Evolutionary conservation across 1,140 invertebrate genomes (phyloP).

Genomic region (Drosophila auraria): DNA sequence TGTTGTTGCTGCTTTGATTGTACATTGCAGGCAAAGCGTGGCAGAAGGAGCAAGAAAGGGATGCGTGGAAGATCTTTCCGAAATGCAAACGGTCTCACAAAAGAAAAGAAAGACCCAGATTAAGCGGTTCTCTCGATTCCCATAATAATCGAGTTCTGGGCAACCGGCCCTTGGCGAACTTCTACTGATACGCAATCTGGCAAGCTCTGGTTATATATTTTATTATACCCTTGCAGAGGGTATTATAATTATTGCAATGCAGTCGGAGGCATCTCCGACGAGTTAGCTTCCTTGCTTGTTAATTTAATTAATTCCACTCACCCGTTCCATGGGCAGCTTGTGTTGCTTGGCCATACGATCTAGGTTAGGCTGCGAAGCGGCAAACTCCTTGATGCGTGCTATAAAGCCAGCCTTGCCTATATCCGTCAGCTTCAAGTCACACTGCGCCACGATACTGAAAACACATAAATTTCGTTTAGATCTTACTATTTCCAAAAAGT

Average conservation of each 20-base stretch:
- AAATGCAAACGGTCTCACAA: too few relatives aligned
- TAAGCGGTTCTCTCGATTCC: too few relatives aligned
- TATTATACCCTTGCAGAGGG: too few relatives aligned
- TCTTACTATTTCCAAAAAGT: constrained; percentile 3
- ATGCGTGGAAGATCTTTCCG: too few relatives aligned
- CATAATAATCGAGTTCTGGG: too few relatives aligned
- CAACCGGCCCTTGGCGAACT: too few relatives aligned
- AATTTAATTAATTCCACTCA: constrained; percentile 19
- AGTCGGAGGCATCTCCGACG: too few relatives aligned
- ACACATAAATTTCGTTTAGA: constrained; percentile 27
- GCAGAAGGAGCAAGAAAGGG: too few relatives aligned
- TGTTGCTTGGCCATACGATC: constrained; percentile 85
- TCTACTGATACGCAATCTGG: too few relatives aligned
- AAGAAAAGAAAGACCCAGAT: too few relatives aligned
- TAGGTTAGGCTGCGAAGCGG: constrained; percentile 41
- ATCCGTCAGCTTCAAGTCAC: constrained; percentile 84
- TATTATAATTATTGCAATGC: too few relatives aligned
- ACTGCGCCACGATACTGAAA: constrained; percentile 85
- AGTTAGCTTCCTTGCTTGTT: neutral
- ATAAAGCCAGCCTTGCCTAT: constrained; percentile 86
- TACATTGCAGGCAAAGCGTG: neutral
- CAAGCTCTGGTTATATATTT: neutral
- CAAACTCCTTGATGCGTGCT: constrained; percentile 78
- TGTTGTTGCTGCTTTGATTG: too few relatives aligned
- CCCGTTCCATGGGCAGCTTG: constrained; percentile 86